phyloP scores from a whole-genome alignment of 1,140 invertebrate genomes.

The Drosophila grimshawi region DNA sequence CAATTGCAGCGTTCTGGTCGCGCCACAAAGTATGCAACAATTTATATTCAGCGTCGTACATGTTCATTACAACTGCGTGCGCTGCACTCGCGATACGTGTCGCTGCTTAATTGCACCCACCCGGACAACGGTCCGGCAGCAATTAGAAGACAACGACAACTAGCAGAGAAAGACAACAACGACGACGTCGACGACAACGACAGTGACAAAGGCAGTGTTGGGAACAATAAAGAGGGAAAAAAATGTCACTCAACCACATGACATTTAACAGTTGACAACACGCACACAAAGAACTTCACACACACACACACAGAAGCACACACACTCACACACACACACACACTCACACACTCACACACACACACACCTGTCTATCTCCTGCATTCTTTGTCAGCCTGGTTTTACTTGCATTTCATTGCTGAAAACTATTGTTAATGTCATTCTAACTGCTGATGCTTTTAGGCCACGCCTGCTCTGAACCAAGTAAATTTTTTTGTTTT shows the following conservation, averaged over 20 bases:
- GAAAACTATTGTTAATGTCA: conserved; percentile 80
- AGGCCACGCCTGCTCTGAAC: conserved; percentile 21
- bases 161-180: conserved; percentile 13
- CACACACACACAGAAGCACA: conserved; percentile 5
- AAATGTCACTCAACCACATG: conserved; percentile 58
- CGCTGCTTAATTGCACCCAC: conserved; percentile 67
- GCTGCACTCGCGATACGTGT: conserved; percentile 54
- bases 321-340: background rate
- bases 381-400: background rate
- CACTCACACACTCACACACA: conserved; percentile 14
- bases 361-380: conserved; percentile 16
- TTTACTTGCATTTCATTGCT: conserved; percentile 69
- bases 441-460: conserved; percentile 63
- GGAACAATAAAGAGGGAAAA: conserved; percentile 29
- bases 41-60: conserved; percentile 57
- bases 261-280: conserved; percentile 64
- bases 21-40: conserved; percentile 36
- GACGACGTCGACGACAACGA: conserved; percentile 9
- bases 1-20: conserved; percentile 16
- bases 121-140: conserved; percentile 48
- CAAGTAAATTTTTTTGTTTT: background rate
- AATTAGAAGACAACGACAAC: conserved; percentile 63
- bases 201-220: conserved; percentile 23
- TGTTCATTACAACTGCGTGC: conserved; percentile 67
- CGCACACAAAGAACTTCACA: conserved; percentile 14